Evolutionary conservation across 2,888 invertebrate genomes (phyloP).

Genomic region (Exephanes ischioxanthus): DNA sequence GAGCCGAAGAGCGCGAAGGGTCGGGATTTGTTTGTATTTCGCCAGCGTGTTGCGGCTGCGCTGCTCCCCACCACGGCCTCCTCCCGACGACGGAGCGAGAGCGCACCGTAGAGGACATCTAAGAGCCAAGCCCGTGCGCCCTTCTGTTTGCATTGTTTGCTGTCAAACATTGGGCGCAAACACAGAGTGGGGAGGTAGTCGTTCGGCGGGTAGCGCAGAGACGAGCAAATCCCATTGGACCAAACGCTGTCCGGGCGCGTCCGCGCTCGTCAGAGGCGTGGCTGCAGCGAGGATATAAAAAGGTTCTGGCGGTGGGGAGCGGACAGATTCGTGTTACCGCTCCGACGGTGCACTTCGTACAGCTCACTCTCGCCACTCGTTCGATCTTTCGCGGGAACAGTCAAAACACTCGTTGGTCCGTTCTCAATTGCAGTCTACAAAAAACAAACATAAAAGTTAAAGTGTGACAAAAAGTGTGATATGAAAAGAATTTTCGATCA

Average conservation of each 20-base stretch:
- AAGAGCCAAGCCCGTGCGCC: conserved; percentile 59
- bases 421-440: background rate
- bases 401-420: background rate
- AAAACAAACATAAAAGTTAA: background rate
- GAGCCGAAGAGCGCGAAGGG: conserved; percentile 38
- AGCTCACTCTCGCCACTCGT: background rate
- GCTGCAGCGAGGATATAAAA: conserved; percentile 73
- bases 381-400: background rate
- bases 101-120: conserved; percentile 12
- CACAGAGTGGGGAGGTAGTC: conserved; percentile 72
- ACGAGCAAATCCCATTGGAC: conserved; percentile 60
- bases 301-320: conserved; percentile 69
- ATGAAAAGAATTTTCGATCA: background rate
- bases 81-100: conserved; percentile 45
- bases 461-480: conserved; percentile 29
- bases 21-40: conserved; percentile 80
- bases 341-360: conserved; percentile 69
- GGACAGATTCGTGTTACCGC: conserved; percentile 74
- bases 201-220: conserved; percentile 3
- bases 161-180: conserved; percentile 83
- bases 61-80: conserved; percentile 72
- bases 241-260: conserved; percentile 60
- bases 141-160: conserved; percentile 81
- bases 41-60: conserved; percentile 80
- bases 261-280: conserved; percentile 66